Evolutionary conservation across 2,113 vertebrate species (phyloP), one percentile per base, ranked within the genome.

Genomic region (Dascyllus trimaculatus): DNA sequence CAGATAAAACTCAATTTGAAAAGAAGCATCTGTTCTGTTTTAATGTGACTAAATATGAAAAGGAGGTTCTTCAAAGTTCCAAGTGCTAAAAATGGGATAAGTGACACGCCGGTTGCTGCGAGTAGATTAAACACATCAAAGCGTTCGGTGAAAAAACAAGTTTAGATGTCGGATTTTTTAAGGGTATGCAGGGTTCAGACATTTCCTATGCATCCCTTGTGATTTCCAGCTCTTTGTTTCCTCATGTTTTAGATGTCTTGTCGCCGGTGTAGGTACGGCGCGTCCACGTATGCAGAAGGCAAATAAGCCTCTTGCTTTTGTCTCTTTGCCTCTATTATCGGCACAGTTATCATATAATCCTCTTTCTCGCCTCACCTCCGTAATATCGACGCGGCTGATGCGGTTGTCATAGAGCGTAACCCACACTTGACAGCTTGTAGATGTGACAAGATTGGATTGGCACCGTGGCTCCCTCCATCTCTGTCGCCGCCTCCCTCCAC

Each of bases 381-480:
- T 65, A 45, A 68, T 86, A 75, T 68, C n/a, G 88, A 84, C 49
- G 78, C 4, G 51, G 43, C 4, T 78, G 85, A 87, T 73, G 62
- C 26, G 60, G 58, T 78, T 58, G 78, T 84, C 72, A 72, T 2
- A 32, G 54, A 82, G 65, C 38, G 18, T 79, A 52, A 68, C 74
- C 56, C 64, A 15, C 76, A 48, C 63, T 54, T 48, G 71, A 78
- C 85, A 85, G 76, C 67, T 78, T 65, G 76, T 73, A 71, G 51
- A 58, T 78, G 29, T 68, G 71, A 73, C 40, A 11, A 77, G 80
- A 87, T 85, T 67, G 75, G 75, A 84, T 78, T 26, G 80, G 71
- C 75, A 40, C 51, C 35, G 11, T 35, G 11, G 14, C 57, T 68
- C 70, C 40, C 66, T 48, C 54, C 21, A 21, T 71, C 48, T 46